phyloP scores from a whole-genome alignment of 2,113 vertebrate genomes.

The Chaetura pelagica region DNA sequence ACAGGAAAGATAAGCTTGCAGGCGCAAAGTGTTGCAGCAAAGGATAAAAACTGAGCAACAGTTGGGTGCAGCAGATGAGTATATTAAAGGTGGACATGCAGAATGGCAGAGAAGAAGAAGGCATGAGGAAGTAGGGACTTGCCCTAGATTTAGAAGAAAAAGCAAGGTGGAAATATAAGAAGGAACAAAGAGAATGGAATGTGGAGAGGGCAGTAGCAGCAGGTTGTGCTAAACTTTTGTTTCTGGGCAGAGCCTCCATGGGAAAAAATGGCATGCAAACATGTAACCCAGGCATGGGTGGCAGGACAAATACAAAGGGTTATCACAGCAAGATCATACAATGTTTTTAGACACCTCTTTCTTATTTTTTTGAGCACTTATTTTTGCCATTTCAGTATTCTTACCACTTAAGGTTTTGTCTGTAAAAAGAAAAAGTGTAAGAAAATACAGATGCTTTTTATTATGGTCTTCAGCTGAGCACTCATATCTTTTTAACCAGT shows the following conservation, averaged over 20 bases:
- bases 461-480: neutral
- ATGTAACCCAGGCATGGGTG: rapidly evolving
- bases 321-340: neutral
- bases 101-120: neutral
- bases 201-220: neutral
- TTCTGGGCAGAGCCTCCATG: neutral
- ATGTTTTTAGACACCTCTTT: neutral
- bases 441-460: neutral
- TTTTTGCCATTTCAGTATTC: neutral
- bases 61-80: rapidly evolving
- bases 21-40: neutral
- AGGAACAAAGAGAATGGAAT: neutral
- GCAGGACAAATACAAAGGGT: neutral
- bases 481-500: neutral
- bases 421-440: neutral
- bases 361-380: neutral
- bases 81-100: too few species aligned
- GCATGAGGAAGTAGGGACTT: neutral
- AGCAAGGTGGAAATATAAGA: neutral
- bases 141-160: neutral
- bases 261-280: neutral
- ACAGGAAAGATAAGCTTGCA: neutral
- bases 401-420: neutral
- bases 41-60: neutral
- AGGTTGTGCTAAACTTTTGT: neutral